These are phyloP conservation scores for Caenorhabditis sp. DNA, from an alignment of 2,888 invertebrate species.

Conservation along the genomic window DNA sequence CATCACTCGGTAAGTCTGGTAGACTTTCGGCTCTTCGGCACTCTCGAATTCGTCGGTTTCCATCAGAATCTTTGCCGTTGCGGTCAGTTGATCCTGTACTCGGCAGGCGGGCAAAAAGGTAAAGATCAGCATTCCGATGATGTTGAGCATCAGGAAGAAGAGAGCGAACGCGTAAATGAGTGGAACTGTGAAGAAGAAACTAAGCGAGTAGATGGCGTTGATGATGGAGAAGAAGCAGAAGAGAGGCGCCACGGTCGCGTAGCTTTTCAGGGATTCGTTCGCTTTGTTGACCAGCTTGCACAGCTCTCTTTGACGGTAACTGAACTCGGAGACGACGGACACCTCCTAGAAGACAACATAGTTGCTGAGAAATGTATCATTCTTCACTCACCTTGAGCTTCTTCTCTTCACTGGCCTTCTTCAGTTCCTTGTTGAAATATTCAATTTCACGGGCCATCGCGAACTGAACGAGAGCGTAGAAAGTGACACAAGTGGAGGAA, in stretches of 20 bases:
- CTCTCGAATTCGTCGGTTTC: constrained; percentile 30
- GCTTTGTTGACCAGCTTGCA: constrained; percentile 35
- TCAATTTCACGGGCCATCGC: constrained; percentile 40
- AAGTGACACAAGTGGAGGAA: constrained; percentile 19
- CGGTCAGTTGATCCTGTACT: constrained; percentile 19
- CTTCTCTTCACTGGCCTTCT: constrained; percentile 37
- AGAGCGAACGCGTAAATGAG: constrained; percentile 9
- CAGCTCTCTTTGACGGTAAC: constrained; percentile 37
- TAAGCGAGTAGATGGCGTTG: constrained; percentile 30
- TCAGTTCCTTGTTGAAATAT: constrained; percentile 47
- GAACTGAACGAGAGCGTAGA: constrained; percentile 25
- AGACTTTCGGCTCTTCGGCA: constrained; percentile 29
- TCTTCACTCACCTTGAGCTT: constrained; percentile 17
- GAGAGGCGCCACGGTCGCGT: constrained; percentile 48
- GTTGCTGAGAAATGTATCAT: not conserved
- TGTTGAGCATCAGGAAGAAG: constrained; percentile 7
- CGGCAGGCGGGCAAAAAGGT: constrained; percentile 27
- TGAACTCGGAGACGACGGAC: constrained; percentile 21
- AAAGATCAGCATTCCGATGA: constrained; percentile 14
- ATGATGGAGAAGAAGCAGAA: constrained; percentile 55
- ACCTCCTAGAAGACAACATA: constrained; percentile 11
- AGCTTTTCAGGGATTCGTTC: constrained; percentile 36
- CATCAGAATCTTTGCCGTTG: constrained; percentile 36
- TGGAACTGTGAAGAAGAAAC: constrained; percentile 11
- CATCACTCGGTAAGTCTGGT: constrained; percentile 49